These are phyloP conservation scores for Thaumetopoea pityocampa DNA, from an alignment of 1,140 invertebrate genomes.

Conservation along the genomic window DNA sequence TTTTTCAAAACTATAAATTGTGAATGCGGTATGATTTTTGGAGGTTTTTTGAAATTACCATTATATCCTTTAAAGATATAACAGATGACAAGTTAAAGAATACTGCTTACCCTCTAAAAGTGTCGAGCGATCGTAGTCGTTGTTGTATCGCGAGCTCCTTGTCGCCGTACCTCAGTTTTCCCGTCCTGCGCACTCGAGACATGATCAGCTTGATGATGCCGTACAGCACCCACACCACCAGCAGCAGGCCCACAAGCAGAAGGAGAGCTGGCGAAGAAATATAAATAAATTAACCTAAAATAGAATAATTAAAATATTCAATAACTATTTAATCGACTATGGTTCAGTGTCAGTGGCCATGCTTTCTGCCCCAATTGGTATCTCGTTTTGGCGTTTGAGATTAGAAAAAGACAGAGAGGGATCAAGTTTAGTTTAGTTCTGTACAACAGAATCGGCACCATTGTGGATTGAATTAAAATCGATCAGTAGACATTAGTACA, in stretches of 20 bases:
- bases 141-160: constrained; percentile 69
- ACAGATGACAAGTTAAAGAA: not conserved
- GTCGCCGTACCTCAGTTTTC: constrained; percentile 59
- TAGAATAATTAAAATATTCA: too few relatives aligned
- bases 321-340: not conserved
- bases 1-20: too few relatives aligned
- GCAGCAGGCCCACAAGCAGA: constrained; percentile 47
- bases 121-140: constrained; percentile 84
- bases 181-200: constrained; percentile 50
- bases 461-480: too few relatives aligned
- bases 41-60: constrained; percentile 3
- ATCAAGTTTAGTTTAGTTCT: too few relatives aligned
- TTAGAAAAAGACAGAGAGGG: too few relatives aligned
- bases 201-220: constrained; percentile 50
- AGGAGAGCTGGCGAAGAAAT: constrained; percentile 53
- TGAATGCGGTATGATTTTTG: too few relatives aligned
- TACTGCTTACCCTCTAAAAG: constrained; percentile 78
- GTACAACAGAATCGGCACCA: too few relatives aligned
- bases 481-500: too few relatives aligned
- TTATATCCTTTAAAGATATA: not conserved
- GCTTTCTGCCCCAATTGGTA: too few relatives aligned
- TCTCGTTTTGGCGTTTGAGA: too few relatives aligned
- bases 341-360: not conserved
- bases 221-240: constrained; percentile 52
- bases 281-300: too few relatives aligned